A percentile compares a stretch with the other conserved stretches of the same genome.
Evolutionary conservation across 2,113 vertebrate genomes (phyloP).

Genomic region (Tragelaphus imberbis): DNA sequence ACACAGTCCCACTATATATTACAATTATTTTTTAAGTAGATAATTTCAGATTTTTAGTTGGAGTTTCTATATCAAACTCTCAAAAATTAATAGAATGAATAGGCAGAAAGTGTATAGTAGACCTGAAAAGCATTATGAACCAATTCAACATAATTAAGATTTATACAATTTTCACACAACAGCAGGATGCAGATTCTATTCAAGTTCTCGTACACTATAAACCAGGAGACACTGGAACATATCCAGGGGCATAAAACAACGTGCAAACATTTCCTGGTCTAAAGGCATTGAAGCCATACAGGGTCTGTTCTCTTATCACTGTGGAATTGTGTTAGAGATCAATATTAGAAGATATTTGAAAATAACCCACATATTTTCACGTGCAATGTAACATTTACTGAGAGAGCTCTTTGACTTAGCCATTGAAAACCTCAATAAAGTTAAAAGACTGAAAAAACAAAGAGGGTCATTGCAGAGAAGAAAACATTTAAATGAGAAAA

Average conservation of each 20-base stretch:
- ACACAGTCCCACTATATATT: neutral
- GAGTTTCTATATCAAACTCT: neutral
- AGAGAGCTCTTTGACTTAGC: neutral
- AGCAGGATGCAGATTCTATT: neutral
- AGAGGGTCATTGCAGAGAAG: neutral
- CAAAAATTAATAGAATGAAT: neutral
- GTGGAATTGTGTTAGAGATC: neutral
- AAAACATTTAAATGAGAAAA: neutral
- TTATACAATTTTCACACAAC: neutral
- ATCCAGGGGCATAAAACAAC: neutral
- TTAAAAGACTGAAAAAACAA: neutral
- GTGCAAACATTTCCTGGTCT: neutral
- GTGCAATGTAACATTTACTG: neutral
- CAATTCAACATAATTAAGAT: neutral
- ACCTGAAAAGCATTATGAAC: neutral
- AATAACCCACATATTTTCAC: neutral
- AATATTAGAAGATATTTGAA: neutral
- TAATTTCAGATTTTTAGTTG: neutral
- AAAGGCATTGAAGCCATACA: neutral
- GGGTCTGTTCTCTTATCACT: neutral
- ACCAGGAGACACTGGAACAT: neutral
- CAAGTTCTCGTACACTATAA: neutral
- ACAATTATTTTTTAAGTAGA: neutral
- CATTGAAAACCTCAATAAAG: neutral
- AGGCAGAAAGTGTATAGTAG: neutral